A percentile compares a stretch with the other conserved stretches of the same genome.
Conservation (phyloP, 2,113 vertebrate species). For the Mystacornis crossleyi region DNA sequence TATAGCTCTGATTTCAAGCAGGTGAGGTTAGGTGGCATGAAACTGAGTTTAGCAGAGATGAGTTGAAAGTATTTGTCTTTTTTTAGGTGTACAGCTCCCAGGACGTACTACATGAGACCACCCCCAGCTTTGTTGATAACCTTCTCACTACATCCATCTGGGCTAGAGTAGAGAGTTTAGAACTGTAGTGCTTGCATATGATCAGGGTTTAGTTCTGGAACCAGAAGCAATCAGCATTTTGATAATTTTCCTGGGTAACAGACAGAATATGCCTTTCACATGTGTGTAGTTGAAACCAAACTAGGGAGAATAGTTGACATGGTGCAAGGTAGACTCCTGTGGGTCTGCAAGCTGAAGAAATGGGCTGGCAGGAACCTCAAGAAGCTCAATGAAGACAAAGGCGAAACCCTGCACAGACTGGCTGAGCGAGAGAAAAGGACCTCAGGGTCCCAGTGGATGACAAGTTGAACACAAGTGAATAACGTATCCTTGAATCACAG, state of each 20-base stretch:
- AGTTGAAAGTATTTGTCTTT: not conserved
- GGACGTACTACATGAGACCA: not conserved
- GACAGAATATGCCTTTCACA: not conserved
- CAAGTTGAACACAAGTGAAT: not conserved
- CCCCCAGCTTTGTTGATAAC: not conserved
- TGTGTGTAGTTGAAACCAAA: not conserved
- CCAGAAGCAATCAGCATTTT: not conserved
- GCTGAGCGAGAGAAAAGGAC: not conserved
- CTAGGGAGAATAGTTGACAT: not conserved
- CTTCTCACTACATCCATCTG: not conserved
- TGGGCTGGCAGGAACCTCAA: not conserved
- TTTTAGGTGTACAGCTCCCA: not conserved
- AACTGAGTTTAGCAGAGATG: not conserved
- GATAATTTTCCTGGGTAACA: not conserved
- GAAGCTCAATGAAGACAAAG: not conserved
- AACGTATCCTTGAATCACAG: fast-evolving
- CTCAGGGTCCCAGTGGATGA: fast-evolving
- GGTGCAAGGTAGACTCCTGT: not conserved
- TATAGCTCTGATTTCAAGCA: not conserved
- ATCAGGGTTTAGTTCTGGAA: not conserved
- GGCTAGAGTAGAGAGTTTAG: not conserved
- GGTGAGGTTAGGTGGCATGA: not conserved
- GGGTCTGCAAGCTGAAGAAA: not conserved
- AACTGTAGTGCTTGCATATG: not conserved
- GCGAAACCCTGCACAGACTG: not conserved